These are phyloP conservation scores for Gallinago nigripennis DNA, from an alignment of 2,797 vertebrate species.

Conservation along the genomic window DNA sequence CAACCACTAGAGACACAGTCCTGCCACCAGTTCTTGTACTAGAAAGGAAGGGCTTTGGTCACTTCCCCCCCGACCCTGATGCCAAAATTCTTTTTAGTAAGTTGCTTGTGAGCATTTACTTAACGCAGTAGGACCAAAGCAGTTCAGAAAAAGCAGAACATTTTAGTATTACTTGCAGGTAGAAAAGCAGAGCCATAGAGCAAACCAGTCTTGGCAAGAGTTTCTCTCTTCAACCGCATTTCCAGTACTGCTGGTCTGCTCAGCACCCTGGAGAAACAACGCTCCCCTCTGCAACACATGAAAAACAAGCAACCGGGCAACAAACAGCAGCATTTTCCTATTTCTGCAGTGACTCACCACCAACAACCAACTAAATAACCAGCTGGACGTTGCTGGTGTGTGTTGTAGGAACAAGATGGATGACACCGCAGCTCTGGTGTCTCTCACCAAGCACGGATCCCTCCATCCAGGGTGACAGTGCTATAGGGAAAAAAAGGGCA, in stretches of 20 bases:
- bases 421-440: background rate
- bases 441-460: background rate
- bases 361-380: background rate
- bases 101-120: background rate
- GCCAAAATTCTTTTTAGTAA: background rate
- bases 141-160: background rate
- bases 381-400: background rate
- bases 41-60: background rate
- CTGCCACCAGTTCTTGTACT: background rate
- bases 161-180: background rate
- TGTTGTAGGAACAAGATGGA: background rate
- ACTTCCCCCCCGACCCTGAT: rapidly evolving
- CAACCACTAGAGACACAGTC: background rate
- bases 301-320: background rate
- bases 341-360: background rate
- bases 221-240: background rate
- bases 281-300: background rate
- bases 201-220: background rate
- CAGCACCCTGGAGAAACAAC: background rate
- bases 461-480: background rate
- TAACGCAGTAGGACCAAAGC: background rate
- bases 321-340: background rate
- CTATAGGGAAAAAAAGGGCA: background rate
- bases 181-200: background rate
- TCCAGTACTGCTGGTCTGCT: background rate